Conservation (phyloP, 2,888 invertebrate genomes). For the Coelinius sp. region DNA sequence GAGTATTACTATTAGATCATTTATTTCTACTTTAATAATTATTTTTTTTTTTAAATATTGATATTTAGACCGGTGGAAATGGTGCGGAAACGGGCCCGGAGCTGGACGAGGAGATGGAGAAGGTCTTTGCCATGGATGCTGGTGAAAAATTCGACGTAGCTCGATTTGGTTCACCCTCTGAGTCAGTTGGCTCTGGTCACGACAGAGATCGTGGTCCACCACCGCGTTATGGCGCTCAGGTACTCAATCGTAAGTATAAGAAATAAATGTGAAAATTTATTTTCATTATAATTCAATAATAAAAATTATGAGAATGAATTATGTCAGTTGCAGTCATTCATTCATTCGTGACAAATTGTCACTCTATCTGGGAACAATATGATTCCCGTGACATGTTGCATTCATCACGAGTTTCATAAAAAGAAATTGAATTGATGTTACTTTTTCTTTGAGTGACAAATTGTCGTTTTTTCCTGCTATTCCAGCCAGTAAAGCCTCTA, state of each 20-base stretch:
- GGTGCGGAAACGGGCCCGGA: constrained; percentile 78
- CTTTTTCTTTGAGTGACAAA: not conserved
- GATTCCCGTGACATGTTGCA: not conserved
- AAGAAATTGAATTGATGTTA: constrained; percentile 2
- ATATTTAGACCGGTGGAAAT: constrained; percentile 73
- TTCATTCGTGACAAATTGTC: not conserved
- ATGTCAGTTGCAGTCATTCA: not conserved
- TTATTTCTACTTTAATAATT: no score
- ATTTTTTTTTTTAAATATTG: no score
- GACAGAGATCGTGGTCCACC: constrained; percentile 66
- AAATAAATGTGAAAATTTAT: not conserved
- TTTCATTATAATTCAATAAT: not conserved
- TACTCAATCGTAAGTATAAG: constrained; percentile 64
- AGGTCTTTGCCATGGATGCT: constrained; percentile 83
- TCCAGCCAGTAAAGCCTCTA: not conserved
- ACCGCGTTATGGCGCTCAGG: constrained; percentile 67
- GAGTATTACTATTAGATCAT: no score
- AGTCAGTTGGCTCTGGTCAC: constrained; percentile 65
- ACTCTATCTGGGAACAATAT: not conserved
- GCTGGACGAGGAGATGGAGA: constrained; percentile 91
- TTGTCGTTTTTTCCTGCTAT: not conserved
- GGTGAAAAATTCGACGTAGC: constrained; percentile 76
- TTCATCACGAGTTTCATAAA: constrained; percentile 11
- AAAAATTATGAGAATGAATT: not conserved
- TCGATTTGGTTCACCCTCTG: constrained; percentile 70